Base-by-base conservation (phyloP, 2,113 vertebrate genomes). In the Pungitius pungitius region DNA sequence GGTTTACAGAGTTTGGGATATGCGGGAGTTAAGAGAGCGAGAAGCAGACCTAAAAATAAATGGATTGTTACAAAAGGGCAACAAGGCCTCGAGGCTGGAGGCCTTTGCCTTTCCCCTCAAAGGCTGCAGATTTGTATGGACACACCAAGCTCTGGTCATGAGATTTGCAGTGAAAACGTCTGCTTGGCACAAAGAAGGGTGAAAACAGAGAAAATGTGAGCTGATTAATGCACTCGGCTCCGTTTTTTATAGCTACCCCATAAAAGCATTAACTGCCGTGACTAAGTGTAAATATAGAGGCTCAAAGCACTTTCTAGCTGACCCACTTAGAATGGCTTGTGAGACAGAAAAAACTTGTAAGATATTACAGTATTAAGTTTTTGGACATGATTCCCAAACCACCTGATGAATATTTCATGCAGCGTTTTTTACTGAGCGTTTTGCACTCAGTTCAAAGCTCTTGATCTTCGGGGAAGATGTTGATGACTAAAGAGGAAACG, bases 381-480 rank as follows among this genome's bases (percentile, higher is more conserved):
- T 22, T 69, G 43, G 69, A 70, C 33, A 64, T 35, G 55, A 69
- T 61, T 65, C 56, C 52, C 40, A 62, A 65, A 80, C 43, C 51
- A 62, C 47, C 30, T 35, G 27, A 84, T 88, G 63, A 92, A 91
- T 90, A 87, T 85, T 89, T 89, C 8, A 89, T 81, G 10, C 8
- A 26, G 0, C 61, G 77, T 22, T 20, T 75, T 73, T 77, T 52
- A 58, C 27, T 30, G 47, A 83, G 51, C 49, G 77, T 43, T 80
- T 77, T 63, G 33, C 58, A 56, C 70, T 18, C 4, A 40, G 72
- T 78, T 84, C 79, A 84, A 82, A 79, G 78, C 84, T 86, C 65
- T 73, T 73, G 76, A 87, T 88, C 69, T 77, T 74, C 62, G 52
- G 45, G 64, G 10, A 58, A 64, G 33, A 83, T 42, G 63, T 11